Base-by-base conservation (phyloP, 2,113 vertebrate species). In the Alces alces region DNA sequence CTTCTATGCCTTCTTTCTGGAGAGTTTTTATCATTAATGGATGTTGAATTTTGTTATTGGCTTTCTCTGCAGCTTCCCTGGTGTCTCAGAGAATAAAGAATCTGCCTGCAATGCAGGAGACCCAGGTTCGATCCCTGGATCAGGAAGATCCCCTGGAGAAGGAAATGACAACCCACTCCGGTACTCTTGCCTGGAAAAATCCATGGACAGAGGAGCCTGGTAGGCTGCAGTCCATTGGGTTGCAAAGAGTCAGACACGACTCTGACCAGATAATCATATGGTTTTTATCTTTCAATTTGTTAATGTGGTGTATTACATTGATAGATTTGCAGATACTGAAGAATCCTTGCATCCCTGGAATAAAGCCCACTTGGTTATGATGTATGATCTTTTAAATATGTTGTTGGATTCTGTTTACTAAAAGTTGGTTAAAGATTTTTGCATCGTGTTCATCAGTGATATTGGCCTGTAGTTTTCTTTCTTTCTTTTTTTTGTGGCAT, bases 261-360 rank as follows among this genome's bases (percentile, higher is more conserved):
- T 0, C 6, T 47, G 47, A 47, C 47, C 47, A 66, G 33, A 66
- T 66, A 36, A 66, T 66, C 33, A 66, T 66, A 36, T 36, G 33
- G 8, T 19, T n/a, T 19, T 66, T 66, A 66, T 66, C 6, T 19
- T 66, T 66, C 33, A 66, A 21, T 66, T 36, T n/a, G 64, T n/a
- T 66, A 66, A 19, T 66, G 16, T 36, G 33, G 16, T 66, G 3
- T n/a, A 66, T 66, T 66, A 66, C 2, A 0, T 66, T 66, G 33
- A 66, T 19, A n/a, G 7, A 66, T n/a, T 66, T n/a, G 16, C 0
- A 0, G 33, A 10, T 66, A 66, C 5, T 66, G 16, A n/a, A 66
- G 33, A n/a, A 66, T n/a, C 64, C 8, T 66, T 36, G 33, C 33
- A 19, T 36, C 8, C 16, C 33, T 66, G 8, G 33, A 17, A n/a